Evolutionary conservation across 2,113 vertebrate species (phyloP).

Genomic region (Nycticorax nycticorax): DNA sequence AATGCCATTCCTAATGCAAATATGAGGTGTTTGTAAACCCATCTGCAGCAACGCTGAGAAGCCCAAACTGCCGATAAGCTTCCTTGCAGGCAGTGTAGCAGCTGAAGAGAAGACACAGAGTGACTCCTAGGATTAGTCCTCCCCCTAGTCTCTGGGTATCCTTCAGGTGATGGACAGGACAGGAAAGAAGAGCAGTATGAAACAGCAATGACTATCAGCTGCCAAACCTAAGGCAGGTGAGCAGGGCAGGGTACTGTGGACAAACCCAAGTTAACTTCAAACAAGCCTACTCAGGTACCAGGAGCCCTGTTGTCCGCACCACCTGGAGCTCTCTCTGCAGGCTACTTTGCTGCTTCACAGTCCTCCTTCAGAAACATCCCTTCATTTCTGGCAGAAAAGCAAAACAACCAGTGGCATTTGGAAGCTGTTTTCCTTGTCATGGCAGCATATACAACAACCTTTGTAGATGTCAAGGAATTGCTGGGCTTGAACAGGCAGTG

Average conservation of each 20-base stretch:
- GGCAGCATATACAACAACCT: neutral
- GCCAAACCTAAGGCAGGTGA: neutral
- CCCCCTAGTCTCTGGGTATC: neutral
- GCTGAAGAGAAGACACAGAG: neutral
- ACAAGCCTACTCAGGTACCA: neutral
- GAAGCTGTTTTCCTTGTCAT: neutral
- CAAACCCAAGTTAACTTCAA: neutral
- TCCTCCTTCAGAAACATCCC: neutral
- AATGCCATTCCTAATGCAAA: neutral
- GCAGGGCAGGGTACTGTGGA: rapidly evolving
- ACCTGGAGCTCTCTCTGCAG: neutral
- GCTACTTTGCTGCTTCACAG: neutral
- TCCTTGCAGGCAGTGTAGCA: neutral
- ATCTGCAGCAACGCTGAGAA: neutral
- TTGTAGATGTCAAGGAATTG: neutral
- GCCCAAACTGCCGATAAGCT: neutral
- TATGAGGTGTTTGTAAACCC: neutral
- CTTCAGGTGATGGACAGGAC: neutral
- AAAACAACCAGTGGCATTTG: neutral
- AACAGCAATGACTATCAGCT: neutral
- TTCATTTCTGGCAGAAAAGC: neutral
- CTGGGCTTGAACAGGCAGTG: neutral
- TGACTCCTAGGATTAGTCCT: neutral
- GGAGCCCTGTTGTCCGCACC: rapidly evolving
- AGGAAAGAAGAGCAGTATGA: neutral